A percentile compares a stretch with the other conserved stretches of the same genome.
Conservation (phyloP, 2,888 invertebrate genomes). For the Esperia sulphurella region DNA sequence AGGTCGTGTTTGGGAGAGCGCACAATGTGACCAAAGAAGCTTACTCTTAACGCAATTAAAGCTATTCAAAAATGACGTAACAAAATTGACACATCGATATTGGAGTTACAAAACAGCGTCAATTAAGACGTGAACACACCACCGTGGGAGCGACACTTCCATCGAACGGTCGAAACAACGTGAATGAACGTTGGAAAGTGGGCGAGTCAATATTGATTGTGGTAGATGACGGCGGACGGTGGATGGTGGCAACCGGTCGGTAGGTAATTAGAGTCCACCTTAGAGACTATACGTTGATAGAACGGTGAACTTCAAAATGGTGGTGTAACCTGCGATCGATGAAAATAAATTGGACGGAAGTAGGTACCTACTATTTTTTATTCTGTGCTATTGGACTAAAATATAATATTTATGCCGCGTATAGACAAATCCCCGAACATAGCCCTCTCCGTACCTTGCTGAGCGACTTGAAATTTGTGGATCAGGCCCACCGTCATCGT, state of each 20-base stretch:
- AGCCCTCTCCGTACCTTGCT: too few species aligned
- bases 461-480: too few species aligned
- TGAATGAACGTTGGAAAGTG: constrained; percentile 9
- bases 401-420: too few species aligned
- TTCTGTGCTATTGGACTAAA: too few species aligned
- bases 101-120: neutral
- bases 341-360: too few species aligned
- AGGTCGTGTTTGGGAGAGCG: too few species aligned
- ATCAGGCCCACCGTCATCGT: too few species aligned
- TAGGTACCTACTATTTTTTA: too few species aligned
- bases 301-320: neutral
- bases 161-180: neutral
- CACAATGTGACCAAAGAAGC: too few species aligned
- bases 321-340: too few species aligned
- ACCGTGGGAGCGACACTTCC: constrained; percentile 1
- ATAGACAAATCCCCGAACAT: too few species aligned
- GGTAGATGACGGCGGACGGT: neutral
- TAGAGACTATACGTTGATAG: neutral
- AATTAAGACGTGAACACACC: constrained; percentile 1
- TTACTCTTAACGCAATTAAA: too few species aligned
- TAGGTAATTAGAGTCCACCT: neutral
- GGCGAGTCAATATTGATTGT: constrained; percentile 12
- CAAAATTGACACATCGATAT: neutral
- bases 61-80: neutral
- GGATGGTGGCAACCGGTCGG: neutral